phyloP scores from a whole-genome alignment of 2,888 invertebrate species.

The Melitaea athalia region DNA sequence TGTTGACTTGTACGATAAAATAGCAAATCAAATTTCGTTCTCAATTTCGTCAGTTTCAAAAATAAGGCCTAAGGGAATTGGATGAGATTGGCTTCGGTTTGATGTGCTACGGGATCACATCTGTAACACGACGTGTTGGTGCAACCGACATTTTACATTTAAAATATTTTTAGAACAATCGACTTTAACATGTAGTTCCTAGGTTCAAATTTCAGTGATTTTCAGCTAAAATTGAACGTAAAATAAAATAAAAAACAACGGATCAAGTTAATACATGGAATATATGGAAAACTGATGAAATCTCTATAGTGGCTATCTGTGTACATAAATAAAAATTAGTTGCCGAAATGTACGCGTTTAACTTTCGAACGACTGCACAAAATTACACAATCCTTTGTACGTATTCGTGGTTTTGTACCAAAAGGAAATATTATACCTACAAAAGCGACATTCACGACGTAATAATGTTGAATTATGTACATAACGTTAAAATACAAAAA shows the following conservation, averaged over 20 bases:
- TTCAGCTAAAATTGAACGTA: background rate
- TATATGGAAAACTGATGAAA: background rate
- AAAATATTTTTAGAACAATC: background rate
- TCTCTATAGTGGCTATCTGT: no score
- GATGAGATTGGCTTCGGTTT: constrained; percentile 19
- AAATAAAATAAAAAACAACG: background rate
- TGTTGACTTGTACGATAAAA: constrained; percentile 10
- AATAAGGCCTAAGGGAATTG: constrained; percentile 18
- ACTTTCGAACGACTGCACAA: no score
- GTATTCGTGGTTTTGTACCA: no score
- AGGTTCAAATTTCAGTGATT: background rate
- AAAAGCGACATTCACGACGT: no score
- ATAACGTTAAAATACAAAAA: no score
- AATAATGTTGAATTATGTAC: no score
- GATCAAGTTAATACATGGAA: background rate
- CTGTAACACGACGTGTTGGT: constrained; percentile 9
- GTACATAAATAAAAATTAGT: no score
- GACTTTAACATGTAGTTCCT: background rate
- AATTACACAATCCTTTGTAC: no score
- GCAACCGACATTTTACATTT: constrained; percentile 7
- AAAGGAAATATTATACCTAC: no score
- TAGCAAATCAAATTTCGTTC: constrained; percentile 18
- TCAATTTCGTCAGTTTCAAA: constrained; percentile 24
- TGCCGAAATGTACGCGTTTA: no score
- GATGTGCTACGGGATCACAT: constrained; percentile 4